Conservation (phyloP, 1,140 invertebrate species). For the Aculops lycopersici region DNA sequence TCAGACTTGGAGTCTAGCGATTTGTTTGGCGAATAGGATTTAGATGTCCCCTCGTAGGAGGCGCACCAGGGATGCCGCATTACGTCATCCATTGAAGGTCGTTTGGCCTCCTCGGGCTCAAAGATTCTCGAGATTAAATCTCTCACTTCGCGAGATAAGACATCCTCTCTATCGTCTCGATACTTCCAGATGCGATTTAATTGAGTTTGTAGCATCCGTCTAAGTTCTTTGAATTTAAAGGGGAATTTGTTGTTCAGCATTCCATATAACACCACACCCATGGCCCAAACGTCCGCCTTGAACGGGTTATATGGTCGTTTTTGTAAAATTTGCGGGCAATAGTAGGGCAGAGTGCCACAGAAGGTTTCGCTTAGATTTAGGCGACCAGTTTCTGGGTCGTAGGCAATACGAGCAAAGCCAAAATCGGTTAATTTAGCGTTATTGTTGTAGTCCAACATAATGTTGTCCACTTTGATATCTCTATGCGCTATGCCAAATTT, state of each 20-base stretch:
- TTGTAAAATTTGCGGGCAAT: slow-evolving; percentile 12
- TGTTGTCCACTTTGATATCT: slow-evolving; percentile 6
- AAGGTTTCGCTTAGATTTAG: slow-evolving; percentile 4
- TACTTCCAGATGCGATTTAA: slow-evolving; percentile 2
- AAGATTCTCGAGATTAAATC: slow-evolving; percentile 1
- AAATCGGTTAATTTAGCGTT: slow-evolving; percentile 6
- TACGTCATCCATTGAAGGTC: slow-evolving; percentile 3
- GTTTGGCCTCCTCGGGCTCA: slow-evolving; percentile 1
- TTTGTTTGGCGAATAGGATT: too few relatives aligned
- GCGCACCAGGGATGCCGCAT: slow-evolving; percentile 4
- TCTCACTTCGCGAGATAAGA: background rate
- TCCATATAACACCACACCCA: slow-evolving; percentile 13
- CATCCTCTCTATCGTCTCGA: background rate
- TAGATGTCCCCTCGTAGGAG: too few relatives aligned
- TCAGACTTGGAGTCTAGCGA: too few relatives aligned
- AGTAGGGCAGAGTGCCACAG: slow-evolving; percentile 8
- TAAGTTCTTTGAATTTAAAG: slow-evolving; percentile 18
- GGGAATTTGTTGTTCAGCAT: slow-evolving; percentile 15
- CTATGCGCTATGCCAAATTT: slow-evolving; percentile 4
- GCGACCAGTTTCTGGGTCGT: background rate
- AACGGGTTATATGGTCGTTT: slow-evolving; percentile 12
- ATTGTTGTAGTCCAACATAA: slow-evolving; percentile 3
- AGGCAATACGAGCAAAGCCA: slow-evolving; percentile 6
- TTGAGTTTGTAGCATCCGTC: slow-evolving; percentile 17
- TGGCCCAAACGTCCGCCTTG: slow-evolving; percentile 13